These are phyloP conservation scores for Nerophis ophidion DNA, from an alignment of 2,113 vertebrate genomes.

Conservation along the genomic window DNA sequence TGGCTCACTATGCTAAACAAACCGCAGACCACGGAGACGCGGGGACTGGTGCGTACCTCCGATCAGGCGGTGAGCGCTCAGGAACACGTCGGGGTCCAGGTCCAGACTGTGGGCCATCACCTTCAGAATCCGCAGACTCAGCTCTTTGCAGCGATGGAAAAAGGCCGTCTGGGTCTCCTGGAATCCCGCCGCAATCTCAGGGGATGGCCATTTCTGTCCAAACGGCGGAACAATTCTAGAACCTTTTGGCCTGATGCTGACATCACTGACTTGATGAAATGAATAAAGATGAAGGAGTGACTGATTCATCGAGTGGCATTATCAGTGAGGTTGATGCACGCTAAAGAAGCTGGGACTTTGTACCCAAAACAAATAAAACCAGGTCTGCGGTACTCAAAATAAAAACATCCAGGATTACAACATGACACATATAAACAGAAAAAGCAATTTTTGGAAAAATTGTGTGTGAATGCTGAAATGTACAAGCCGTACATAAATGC, in stretches of 20 bases:
- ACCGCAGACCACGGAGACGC: no score
- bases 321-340: background rate
- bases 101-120: conserved; percentile 62
- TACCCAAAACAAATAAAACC: background rate
- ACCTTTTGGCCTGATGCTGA: background rate
- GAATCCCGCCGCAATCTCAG: conserved; percentile 37
- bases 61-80: conserved; percentile 51
- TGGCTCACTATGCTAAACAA: no score
- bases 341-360: conserved; percentile 8
- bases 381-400: conserved; percentile 31
- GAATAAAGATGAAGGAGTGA: background rate
- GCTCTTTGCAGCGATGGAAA: conserved; percentile 58
- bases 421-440: no score
- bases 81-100: conserved; percentile 59
- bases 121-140: conserved; percentile 59
- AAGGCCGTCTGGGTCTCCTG: conserved; percentile 47
- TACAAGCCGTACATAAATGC: no score
- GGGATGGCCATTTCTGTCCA: conserved; percentile 61
- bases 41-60: conserved; percentile 52
- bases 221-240: background rate
- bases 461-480: no score
- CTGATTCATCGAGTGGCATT: background rate
- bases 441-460: no score
- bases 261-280: no score
- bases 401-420: no score